Evolutionary conservation across 2,113 vertebrate species (phyloP).

Genomic region (Symphodus melops): DNA sequence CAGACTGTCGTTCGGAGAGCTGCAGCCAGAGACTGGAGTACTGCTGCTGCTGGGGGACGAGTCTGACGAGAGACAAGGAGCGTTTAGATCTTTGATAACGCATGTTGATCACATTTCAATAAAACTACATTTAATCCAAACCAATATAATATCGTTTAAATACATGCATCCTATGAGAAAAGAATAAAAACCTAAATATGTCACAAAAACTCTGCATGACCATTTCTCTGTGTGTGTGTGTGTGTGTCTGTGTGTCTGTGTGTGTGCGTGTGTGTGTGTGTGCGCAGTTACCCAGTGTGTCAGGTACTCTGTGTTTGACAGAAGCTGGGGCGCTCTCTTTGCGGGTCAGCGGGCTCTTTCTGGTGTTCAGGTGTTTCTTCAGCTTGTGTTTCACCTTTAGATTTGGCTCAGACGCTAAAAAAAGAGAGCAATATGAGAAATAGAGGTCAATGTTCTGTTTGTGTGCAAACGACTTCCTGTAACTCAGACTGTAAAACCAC

Average conservation of each 20-base stretch:
- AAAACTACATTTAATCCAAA: background rate
- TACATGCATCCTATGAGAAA: background rate
- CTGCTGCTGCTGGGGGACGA: conserved; percentile 97
- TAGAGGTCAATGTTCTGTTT: background rate
- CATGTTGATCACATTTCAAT: background rate
- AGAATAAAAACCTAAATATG: background rate
- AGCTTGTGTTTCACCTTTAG: conserved; percentile 93
- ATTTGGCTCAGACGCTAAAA: conserved; percentile 92
- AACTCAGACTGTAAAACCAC: no score
- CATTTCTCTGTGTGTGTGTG: no score
- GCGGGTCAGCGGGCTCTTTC: conserved; percentile 91
- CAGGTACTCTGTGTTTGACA: conserved; percentile 86
- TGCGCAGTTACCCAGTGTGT: conserved; percentile 85
- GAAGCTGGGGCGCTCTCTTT: conserved; percentile 94
- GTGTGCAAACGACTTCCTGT: no score
- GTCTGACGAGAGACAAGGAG: conserved; percentile 76
- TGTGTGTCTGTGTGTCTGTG: no score
- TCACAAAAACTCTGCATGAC: background rate
- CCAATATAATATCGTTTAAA: no score
- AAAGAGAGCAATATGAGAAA: background rate
- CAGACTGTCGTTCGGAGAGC: conserved; percentile 93
- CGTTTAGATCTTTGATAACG: background rate
- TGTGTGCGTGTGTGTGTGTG: no score
- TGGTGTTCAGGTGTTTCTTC: conserved; percentile 91
- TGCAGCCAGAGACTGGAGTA: conserved; percentile 93